phyloP scores from a whole-genome alignment of 2,797 vertebrate species.

The Sphenodon punctatus region DNA sequence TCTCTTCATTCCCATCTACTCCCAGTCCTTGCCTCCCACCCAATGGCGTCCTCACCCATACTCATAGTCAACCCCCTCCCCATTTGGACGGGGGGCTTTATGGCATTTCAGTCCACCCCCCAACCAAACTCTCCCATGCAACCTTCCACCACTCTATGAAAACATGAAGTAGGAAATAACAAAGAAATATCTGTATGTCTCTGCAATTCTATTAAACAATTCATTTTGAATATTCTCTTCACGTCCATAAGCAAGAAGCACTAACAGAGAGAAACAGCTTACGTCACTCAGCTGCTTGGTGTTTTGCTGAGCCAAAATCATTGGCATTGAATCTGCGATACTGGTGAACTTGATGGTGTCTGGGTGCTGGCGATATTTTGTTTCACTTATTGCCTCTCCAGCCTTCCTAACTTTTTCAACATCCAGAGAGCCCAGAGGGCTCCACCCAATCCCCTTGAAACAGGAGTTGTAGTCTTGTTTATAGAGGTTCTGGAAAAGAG shows the following conservation, averaged over 20 bases:
- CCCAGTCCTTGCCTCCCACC: too few species aligned
- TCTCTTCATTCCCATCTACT: too few species aligned
- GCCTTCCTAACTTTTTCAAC: conserved; percentile 90
- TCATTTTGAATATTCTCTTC: neutral
- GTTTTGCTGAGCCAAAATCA: conserved; percentile 90
- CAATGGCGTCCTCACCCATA: too few species aligned
- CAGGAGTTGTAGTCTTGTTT: conserved; percentile 89
- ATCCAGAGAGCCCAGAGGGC: conserved; percentile 91
- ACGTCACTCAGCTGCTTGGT: conserved; percentile 89
- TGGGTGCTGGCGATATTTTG: conserved; percentile 91
- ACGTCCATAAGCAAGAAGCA: too few species aligned
- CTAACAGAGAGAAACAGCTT: conserved; percentile 47
- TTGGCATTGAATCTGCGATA: conserved; percentile 83
- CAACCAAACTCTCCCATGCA: too few species aligned
- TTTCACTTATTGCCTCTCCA: conserved; percentile 86
- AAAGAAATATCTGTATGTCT: neutral
- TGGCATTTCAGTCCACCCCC: too few species aligned
- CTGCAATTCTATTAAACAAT: neutral
- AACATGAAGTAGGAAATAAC: too few species aligned
- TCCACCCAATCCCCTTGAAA: conserved; percentile 90
- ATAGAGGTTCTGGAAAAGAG: conserved; percentile 81
- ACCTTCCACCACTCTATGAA: too few species aligned
- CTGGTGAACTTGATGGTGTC: conserved; percentile 91
- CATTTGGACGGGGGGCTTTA: too few species aligned
- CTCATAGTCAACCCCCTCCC: too few species aligned